Evolutionary conservation across 2,797 vertebrate genomes (phyloP), one percentile per base, ranked within the genome.

Genomic region (Neomorphus geoffroyi): DNA sequence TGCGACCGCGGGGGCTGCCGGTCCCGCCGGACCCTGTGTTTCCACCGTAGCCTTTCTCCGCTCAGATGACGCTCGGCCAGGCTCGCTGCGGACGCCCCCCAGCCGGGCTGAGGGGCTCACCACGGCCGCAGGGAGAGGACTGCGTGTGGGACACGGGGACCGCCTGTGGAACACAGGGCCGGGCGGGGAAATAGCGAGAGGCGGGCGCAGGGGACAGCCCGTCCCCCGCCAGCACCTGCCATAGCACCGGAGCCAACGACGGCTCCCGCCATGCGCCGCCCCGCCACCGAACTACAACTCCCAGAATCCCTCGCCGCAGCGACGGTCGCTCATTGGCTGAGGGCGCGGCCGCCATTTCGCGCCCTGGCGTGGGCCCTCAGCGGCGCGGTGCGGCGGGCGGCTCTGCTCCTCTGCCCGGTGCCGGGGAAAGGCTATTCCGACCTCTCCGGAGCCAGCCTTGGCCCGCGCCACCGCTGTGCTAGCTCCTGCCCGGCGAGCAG

Each of bases 301-400:
- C 92, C 92, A 60, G 15, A 2, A 6, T 2, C 2, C 62, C 6
- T 9, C 33, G 0, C 1, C 3, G 3, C 26, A 3, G 13, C 2
- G 9, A 7, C 24, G 3, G 8, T 4, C 11, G 4, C 12, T 85
- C 7, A 73, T 66, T 81, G 86, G 83, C 7, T 2, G 5, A 2
- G 2, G 28, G 1, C 32, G 81, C 17, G 23, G 84, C 92, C 92
- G 94, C 94, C 94, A 92, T 92, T 95, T 95, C 88, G 90, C 80
- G 88, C 62, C 50, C 35, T 71, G 67, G 45, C 18, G 13, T 61
- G 27, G 1, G 51, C 67, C 24, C 12, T 7, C 7, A 4, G 43
- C 1, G 14, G 28, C 1, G 17, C 15, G 8, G 2, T n/a, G n/a
- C n/a, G 33, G 39, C 5, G 14, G 23, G 35, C 7, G 43, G 43